A percentile compares a stretch with the other conserved stretches of the same genome.
phyloP scores from a whole-genome alignment of 2,888 invertebrate genomes.

The Mesopsocus fuscifrons region DNA sequence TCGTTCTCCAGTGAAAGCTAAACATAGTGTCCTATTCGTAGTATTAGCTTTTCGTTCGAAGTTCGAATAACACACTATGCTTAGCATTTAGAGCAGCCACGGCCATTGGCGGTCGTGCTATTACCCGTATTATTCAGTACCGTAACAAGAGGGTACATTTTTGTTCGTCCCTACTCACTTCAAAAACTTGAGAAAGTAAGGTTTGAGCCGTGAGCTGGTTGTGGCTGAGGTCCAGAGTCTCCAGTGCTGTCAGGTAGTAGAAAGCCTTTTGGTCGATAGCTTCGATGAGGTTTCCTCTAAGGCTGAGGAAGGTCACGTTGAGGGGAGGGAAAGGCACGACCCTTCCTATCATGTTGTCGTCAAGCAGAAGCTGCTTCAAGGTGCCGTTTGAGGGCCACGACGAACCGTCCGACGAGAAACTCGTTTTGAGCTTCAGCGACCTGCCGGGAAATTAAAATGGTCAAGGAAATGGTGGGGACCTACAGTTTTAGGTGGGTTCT shows the following conservation, averaged over 20 bases:
- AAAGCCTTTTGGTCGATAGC: constrained; percentile 42
- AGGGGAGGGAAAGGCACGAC: constrained; percentile 33
- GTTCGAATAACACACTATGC: too few relatives aligned
- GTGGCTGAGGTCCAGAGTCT: constrained; percentile 44
- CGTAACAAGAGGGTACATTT: too few relatives aligned
- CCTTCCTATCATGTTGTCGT: constrained; percentile 28
- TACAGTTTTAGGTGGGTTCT: too few relatives aligned
- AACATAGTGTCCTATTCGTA: constrained; percentile 8
- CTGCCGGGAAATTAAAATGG: too few relatives aligned
- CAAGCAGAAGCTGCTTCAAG: constrained; percentile 21
- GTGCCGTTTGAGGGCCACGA: background rate
- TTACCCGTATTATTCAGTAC: constrained; percentile 1
- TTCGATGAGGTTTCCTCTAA: constrained; percentile 42
- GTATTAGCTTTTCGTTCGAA: constrained; percentile 9
- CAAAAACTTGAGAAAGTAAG: too few relatives aligned
- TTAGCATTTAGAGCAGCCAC: too few relatives aligned
- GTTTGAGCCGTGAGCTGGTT: too few relatives aligned
- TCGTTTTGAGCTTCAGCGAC: background rate
- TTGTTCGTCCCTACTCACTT: too few relatives aligned
- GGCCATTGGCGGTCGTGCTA: constrained; percentile 2
- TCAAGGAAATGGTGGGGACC: too few relatives aligned
- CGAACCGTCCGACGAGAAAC: background rate
- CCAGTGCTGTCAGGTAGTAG: constrained; percentile 37
- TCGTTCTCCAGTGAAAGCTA: too few relatives aligned
- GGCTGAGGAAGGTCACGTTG: constrained; percentile 33